Base-by-base conservation (phyloP, 2,888 invertebrate genomes). In the Drosophila pseudotakahashii region DNA sequence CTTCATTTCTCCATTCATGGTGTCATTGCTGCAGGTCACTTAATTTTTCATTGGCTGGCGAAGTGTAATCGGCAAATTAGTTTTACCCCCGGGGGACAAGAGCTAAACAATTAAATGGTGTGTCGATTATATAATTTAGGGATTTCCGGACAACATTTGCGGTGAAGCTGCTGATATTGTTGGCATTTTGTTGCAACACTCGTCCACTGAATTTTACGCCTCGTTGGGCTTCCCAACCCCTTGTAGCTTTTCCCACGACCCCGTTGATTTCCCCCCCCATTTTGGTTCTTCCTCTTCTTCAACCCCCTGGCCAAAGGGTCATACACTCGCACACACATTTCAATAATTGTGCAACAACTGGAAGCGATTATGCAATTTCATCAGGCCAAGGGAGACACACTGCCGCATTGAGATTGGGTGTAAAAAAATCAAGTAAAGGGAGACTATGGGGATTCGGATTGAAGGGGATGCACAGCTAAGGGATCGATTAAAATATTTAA, bases 351-450 rank as follows among this genome's bases (percentile, higher is more conserved):
- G 89, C 84, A 84, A 79, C 89, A 84, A 84, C 84, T 84, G 84
- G 84, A 84, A 84, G 79, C 82, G 89, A 84, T 89, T 84, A 84
- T 84, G 89, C 88, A 89, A 89, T 89, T 84, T 81, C 84, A 89
- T 81, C 84, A 84, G 88, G 76, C 89, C 81, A 80, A 83, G 73
- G 86, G 84, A 34, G 66, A 39, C 53, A 53, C 54, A 80, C 78
- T 75, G 71, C 69, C 78, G 71, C 81, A 80, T 58, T 53, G 87
- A 72, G 81, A 75, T 64, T 71, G 72, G 75, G 62, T 66, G 68
- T 59, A 86, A 79, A 85, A 84, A 85, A 68, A 76, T 53, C 55
- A 44, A 59, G 36, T 36, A 52, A 68, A 64, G 36, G 26, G 44
- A 23, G 6, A 11, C 26, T 5, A 34, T 32, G 11, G 14, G 14